A percentile compares a stretch with the other conserved stretches of the same genome.
Evolutionary conservation across 2,113 vertebrate species (phyloP).

Genomic region (Diadophis punctatus): DNA sequence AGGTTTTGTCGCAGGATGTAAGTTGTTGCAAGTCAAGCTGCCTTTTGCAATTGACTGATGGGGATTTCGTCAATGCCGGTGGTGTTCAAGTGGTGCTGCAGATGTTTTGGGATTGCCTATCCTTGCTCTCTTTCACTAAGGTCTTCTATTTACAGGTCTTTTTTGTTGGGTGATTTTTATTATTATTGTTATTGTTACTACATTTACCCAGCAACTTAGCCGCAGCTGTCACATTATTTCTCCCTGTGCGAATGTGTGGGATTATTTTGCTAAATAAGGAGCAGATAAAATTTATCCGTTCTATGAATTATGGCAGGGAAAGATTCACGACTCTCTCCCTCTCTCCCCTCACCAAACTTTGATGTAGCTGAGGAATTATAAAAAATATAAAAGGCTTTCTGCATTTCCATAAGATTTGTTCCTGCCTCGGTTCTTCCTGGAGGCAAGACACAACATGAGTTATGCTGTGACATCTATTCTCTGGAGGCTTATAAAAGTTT

Average conservation of each 20-base stretch:
- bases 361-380: conserved; percentile 57
- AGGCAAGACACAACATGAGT: conserved; percentile 48
- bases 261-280: conserved; percentile 36
- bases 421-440: conserved; percentile 50
- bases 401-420: conserved; percentile 62
- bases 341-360: conserved; percentile 29
- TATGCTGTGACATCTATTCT: conserved; percentile 42
- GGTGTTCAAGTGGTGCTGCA: background rate
- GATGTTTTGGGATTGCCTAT: background rate
- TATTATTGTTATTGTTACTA: background rate
- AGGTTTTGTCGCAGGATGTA: background rate
- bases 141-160: background rate
- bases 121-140: background rate
- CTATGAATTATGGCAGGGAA: conserved; percentile 48
- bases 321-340: conserved; percentile 31
- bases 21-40: background rate
- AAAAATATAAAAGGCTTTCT: conserved; percentile 53
- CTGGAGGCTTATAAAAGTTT: conserved; percentile 57
- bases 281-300: conserved; percentile 53
- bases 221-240: background rate
- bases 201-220: background rate
- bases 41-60: background rate
- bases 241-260: background rate
- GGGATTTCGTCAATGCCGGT: background rate
- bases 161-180: background rate